These are phyloP conservation scores for Gerris lacustris DNA, from an alignment of 2,888 invertebrate genomes.

Conservation along the genomic window DNA sequence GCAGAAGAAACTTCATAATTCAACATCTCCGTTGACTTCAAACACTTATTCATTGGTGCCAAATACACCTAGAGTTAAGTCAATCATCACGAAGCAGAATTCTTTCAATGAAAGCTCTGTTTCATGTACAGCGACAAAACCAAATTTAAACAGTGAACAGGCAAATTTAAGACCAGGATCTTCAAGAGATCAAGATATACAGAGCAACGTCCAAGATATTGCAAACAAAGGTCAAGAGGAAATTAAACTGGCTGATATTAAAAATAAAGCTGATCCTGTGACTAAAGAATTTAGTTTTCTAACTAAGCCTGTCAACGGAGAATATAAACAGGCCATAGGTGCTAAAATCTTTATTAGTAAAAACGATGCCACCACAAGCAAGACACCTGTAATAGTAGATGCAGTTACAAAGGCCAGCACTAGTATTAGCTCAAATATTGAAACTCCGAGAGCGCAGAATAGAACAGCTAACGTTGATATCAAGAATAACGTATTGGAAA, in stretches of 20 bases:
- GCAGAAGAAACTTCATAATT: too few relatives aligned
- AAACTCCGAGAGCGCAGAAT: neutral
- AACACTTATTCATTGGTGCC: neutral
- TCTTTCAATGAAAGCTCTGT: neutral
- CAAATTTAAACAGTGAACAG: constrained; percentile 16
- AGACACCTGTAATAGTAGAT: constrained; percentile 12
- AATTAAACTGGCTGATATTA: neutral
- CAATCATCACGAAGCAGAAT: neutral
- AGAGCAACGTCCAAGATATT: too few relatives aligned
- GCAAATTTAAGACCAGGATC: neutral
- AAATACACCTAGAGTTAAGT: neutral
- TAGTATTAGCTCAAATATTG: neutral
- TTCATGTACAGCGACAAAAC: neutral
- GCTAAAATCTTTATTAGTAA: neutral
- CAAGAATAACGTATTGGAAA: too few relatives aligned
- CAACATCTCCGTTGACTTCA: neutral
- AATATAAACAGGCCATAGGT: too few relatives aligned
- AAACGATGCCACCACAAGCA: constrained; percentile 10
- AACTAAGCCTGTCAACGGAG: too few relatives aligned
- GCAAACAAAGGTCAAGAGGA: neutral
- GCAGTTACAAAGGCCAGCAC: constrained; percentile 21
- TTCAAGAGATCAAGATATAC: too few relatives aligned
- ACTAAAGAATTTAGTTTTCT: too few relatives aligned
- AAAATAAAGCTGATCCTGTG: neutral
- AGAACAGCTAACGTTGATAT: too few relatives aligned